Conservation (phyloP, 2,888 invertebrate species). For the Temnothorax rugatulus region DNA sequence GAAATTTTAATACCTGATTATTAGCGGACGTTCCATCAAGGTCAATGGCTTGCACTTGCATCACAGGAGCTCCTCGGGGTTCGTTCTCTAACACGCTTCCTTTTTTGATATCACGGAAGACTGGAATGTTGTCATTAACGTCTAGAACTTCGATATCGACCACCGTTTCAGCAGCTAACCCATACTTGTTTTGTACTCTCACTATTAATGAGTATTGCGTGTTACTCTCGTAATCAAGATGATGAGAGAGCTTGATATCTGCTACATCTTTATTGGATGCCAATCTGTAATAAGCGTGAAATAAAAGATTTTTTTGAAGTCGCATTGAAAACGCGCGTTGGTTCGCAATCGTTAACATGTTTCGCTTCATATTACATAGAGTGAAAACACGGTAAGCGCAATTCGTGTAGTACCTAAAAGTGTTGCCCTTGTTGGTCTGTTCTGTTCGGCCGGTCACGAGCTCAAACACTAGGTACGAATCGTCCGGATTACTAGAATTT, state of each 20-base stretch:
- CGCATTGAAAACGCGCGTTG: no score
- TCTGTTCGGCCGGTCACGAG: constrained; percentile 94
- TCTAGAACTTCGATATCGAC: constrained; percentile 93
- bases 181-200: constrained; percentile 93
- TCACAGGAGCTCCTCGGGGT: constrained; percentile 93
- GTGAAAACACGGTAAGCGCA: not conserved
- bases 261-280: constrained; percentile 91
- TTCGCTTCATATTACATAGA: not conserved
- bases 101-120: constrained; percentile 93
- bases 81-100: constrained; percentile 96
- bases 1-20: constrained; percentile 88
- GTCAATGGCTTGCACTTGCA: constrained; percentile 95
- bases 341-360: not conserved
- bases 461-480: constrained; percentile 91
- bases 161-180: constrained; percentile 92
- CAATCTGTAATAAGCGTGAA: constrained; percentile 77
- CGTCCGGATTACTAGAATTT: constrained; percentile 88
- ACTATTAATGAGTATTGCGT: constrained; percentile 94
- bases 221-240: constrained; percentile 94
- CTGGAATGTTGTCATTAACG: constrained; percentile 96
- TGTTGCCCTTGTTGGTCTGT: constrained; percentile 94
- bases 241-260: constrained; percentile 91
- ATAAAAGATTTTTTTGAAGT: not conserved
- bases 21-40: constrained; percentile 94
- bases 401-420: constrained; percentile 83